These are phyloP conservation scores for Tanypteryx hageni DNA, from an alignment of 2,888 invertebrate genomes.

Conservation along the genomic window DNA sequence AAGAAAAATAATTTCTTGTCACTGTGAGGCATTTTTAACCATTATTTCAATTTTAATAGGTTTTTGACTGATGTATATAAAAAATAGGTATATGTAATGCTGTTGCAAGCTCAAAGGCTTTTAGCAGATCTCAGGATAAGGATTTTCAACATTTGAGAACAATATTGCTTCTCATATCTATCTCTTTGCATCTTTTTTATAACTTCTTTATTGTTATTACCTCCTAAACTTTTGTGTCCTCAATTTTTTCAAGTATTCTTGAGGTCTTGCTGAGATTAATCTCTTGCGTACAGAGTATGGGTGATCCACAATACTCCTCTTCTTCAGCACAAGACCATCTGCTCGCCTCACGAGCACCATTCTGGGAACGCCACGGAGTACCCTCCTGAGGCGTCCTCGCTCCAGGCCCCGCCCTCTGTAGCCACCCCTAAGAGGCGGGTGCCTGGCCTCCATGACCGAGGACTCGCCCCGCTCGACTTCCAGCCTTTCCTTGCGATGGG, in stretches of 20 bases:
- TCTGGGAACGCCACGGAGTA: conserved; percentile 67
- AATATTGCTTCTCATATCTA: conserved; percentile 50
- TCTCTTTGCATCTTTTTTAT: conserved; percentile 54
- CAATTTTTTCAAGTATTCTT: conserved; percentile 72
- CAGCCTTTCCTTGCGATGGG: conserved; percentile 68
- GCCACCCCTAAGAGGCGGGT: conserved; percentile 67
- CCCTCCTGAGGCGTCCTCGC: conserved; percentile 67
- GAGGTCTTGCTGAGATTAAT: conserved; percentile 67
- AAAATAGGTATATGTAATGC: conserved; percentile 32
- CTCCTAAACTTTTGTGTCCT: conserved; percentile 75
- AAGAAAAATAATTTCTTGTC: conserved; percentile 43
- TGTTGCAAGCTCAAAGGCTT: conserved; percentile 56
- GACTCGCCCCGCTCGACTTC: conserved; percentile 64
- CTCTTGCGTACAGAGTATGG: conserved; percentile 68
- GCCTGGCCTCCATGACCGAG: conserved; percentile 56
- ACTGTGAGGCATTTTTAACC: conserved; percentile 21
- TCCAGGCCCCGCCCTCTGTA: conserved; percentile 68
- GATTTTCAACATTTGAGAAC: conserved; percentile 40
- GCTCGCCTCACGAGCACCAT: conserved; percentile 67
- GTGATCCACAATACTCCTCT: conserved; percentile 67
- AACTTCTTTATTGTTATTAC: conserved; percentile 68
- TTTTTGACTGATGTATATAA: neutral
- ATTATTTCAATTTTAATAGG: conserved; percentile 27
- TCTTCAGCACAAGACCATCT: conserved; percentile 68
- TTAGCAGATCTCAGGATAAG: conserved; percentile 42